Conservation (phyloP, 2,113 vertebrate species). For the Tetrao urogallus region DNA sequence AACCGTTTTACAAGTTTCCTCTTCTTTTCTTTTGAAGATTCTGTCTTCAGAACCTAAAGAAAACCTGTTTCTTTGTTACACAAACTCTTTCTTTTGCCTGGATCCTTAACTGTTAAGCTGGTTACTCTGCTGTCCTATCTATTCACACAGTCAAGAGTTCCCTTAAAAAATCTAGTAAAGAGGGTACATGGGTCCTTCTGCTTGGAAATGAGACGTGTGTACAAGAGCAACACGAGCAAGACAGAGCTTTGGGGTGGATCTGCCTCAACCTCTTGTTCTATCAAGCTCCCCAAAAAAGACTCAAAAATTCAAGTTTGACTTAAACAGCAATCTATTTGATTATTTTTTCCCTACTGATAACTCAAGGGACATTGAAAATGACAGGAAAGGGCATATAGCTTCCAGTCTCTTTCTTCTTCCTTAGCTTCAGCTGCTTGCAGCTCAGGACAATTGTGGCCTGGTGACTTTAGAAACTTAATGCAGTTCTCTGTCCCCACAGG, state of each 20-base stretch:
- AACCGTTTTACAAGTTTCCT: not conserved
- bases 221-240: not conserved
- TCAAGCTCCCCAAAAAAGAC: not conserved
- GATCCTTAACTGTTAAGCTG: not conserved
- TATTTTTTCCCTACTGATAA: not conserved
- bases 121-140: not conserved
- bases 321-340: not conserved
- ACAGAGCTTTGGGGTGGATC: not conserved
- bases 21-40: not conserved
- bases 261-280: not conserved
- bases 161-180: not conserved
- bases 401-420: not conserved
- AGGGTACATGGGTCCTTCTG: not conserved
- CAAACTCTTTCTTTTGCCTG: constrained; percentile 11
- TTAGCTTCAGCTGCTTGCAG: not conserved
- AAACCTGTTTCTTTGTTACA: constrained; percentile 3
- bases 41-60: not conserved
- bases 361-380: not conserved
- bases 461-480: not conserved
- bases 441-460: not conserved
- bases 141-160: not conserved
- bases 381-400: not conserved
- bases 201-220: fast-evolving
- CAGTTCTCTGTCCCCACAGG: not conserved
- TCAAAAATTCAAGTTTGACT: not conserved